A percentile compares a stretch with the other conserved stretches of the same genome.
Evolutionary conservation across 2,797 vertebrate species (phyloP).

Genomic region (Lagodon rhomboides): DNA sequence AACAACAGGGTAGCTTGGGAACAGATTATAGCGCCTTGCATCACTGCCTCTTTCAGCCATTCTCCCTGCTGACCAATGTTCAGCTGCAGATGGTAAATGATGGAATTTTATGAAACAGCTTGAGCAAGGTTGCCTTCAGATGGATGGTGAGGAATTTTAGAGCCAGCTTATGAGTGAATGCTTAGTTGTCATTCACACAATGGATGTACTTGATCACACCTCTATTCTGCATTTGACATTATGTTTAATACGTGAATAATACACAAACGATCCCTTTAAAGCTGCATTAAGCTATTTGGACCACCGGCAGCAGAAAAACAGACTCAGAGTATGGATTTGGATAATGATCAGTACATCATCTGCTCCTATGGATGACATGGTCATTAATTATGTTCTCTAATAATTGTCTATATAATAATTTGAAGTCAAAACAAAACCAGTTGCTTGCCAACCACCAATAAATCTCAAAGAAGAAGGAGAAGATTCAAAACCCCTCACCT

Average conservation of each 20-base stretch:
- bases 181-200: slow-evolving; percentile 33
- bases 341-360: background rate
- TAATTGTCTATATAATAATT: too few species aligned
- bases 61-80: slow-evolving; percentile 84
- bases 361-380: background rate
- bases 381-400: background rate
- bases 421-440: too few species aligned
- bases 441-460: too few species aligned
- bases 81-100: slow-evolving; percentile 83
- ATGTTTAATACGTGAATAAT: slow-evolving; percentile 26
- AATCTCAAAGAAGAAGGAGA: too few species aligned
- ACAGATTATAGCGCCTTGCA: slow-evolving; percentile 86
- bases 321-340: background rate
- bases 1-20: slow-evolving; percentile 80
- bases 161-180: slow-evolving; percentile 39
- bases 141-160: slow-evolving; percentile 62
- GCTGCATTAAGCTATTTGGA: slow-evolving; percentile 10
- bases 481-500: too few species aligned
- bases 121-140: slow-evolving; percentile 66
- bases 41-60: slow-evolving; percentile 83
- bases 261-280: slow-evolving; percentile 3
- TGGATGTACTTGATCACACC: slow-evolving; percentile 28
- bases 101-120: slow-evolving; percentile 78
- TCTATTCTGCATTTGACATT: slow-evolving; percentile 27
- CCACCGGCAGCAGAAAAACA: background rate